Conservation (phyloP, 2,797 vertebrate genomes). For the Geotrypetes seraphini region DNA sequence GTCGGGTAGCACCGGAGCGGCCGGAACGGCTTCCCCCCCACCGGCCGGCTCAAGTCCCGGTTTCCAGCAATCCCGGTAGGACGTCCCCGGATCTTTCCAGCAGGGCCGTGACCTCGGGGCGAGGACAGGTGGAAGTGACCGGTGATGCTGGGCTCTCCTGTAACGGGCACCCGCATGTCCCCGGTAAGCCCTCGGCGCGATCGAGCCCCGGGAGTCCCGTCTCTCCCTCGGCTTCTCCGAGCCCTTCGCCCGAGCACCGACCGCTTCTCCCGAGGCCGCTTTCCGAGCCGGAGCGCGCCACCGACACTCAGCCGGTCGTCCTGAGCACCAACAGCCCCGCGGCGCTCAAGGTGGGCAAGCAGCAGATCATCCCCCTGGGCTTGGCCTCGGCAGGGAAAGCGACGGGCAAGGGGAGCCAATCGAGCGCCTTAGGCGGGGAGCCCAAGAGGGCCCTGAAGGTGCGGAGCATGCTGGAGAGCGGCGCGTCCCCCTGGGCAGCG, state of each 20-base stretch:
- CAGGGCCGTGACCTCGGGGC: conserved; percentile 3
- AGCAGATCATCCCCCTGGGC: conserved; percentile 83
- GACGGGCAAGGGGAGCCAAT: conserved; percentile 26
- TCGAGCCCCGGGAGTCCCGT: no score
- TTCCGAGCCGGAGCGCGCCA: conserved; percentile 13
- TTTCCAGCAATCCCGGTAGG: conserved; percentile 36
- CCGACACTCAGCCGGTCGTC: conserved; percentile 39
- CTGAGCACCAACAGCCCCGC: conserved; percentile 79
- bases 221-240: not conserved
- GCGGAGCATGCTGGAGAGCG: conserved; percentile 77
- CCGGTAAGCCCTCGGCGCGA: not conserved
- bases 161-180: not conserved
- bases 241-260: conserved; percentile 16
- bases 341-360: conserved; percentile 76
- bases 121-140: no score
- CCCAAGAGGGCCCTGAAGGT: conserved; percentile 51
- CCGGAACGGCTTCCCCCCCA: conserved; percentile 9
- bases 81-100: conserved; percentile 19
- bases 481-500: conserved; percentile 36
- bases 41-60: conserved; percentile 22
- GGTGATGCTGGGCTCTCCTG: conserved; percentile 5
- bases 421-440: conserved; percentile 36
- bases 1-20: conserved; percentile 46
- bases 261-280: conserved; percentile 10
- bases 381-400: conserved; percentile 60